Evolutionary conservation across 2,888 invertebrate genomes (phyloP).

Genomic region (Herminia tarsipennalis): DNA sequence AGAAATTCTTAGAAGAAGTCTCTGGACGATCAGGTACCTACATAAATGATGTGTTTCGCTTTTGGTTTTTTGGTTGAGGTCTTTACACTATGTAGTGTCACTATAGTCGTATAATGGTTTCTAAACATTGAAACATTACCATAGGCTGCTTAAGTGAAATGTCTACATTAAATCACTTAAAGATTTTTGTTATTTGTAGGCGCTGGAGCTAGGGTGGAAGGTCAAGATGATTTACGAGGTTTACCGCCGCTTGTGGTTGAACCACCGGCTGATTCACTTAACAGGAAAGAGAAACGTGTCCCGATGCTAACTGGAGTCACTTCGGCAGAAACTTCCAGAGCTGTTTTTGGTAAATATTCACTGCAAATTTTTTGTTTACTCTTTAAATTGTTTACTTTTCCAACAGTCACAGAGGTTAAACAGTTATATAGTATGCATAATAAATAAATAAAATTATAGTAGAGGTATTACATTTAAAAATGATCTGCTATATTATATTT

Average conservation of each 20-base stretch:
- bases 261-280: slow-evolving; percentile 86
- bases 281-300: slow-evolving; percentile 81
- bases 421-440: no score
- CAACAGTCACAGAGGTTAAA: no score
- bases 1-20: slow-evolving; percentile 87
- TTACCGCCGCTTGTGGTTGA: slow-evolving; percentile 88
- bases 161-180: no score
- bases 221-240: slow-evolving; percentile 87
- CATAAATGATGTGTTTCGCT: no score
- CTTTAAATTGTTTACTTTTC: neutral
- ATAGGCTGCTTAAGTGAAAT: no score
- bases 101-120: neutral
- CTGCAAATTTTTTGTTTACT: neutral
- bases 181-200: no score
- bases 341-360: slow-evolving; percentile 79
- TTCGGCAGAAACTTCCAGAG: slow-evolving; percentile 89
- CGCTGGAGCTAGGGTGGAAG: slow-evolving; percentile 89
- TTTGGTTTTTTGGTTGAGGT: no score
- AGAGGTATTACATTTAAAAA: no score
- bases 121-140: no score
- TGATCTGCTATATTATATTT: no score
- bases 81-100: no score
- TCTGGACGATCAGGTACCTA: slow-evolving; percentile 79
- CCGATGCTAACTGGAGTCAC: slow-evolving; percentile 91
- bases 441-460: no score